phyloP scores from a whole-genome alignment of 1,140 invertebrate species.

The Drosophila varians region DNA sequence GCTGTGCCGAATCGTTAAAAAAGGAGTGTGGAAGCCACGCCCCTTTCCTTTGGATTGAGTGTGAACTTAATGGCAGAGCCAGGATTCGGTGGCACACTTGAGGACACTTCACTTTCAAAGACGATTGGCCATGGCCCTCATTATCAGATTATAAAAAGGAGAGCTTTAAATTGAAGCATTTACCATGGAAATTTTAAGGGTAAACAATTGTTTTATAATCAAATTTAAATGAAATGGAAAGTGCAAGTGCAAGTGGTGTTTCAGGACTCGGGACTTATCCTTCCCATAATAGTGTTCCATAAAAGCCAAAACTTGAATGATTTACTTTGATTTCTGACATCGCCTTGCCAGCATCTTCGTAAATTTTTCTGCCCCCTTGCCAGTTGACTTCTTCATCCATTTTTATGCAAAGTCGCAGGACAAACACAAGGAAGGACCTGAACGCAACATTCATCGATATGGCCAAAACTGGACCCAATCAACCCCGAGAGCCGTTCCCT shows the following conservation, averaged over 20 bases:
- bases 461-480: conserved; percentile 18
- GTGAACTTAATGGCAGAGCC: conserved; percentile 58
- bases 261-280: too few species aligned
- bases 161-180: background rate
- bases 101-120: conserved; percentile 33
- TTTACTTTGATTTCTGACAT: conserved; percentile 20
- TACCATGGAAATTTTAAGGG: background rate
- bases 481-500: conserved; percentile 39
- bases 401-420: conserved; percentile 73
- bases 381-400: conserved; percentile 15
- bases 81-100: conserved; percentile 55
- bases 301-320: background rate
- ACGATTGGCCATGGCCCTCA: conserved; percentile 18
- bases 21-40: conserved; percentile 67
- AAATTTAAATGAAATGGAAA: background rate
- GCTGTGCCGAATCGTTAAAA: conserved; percentile 54
- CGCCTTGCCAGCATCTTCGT: conserved; percentile 2
- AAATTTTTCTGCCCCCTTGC: conserved; percentile 8
- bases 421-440: conserved; percentile 56
- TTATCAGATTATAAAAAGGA: conserved; percentile 8
- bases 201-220: too few species aligned
- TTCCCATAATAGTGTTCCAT: too few species aligned
- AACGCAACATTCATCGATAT: conserved; percentile 54
- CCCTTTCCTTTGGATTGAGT: conserved; percentile 19
- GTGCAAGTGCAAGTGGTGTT: too few species aligned